These are phyloP conservation scores for Orchesella flavescens DNA, from an alignment of 2,888 invertebrate genomes.

Conservation along the genomic window DNA sequence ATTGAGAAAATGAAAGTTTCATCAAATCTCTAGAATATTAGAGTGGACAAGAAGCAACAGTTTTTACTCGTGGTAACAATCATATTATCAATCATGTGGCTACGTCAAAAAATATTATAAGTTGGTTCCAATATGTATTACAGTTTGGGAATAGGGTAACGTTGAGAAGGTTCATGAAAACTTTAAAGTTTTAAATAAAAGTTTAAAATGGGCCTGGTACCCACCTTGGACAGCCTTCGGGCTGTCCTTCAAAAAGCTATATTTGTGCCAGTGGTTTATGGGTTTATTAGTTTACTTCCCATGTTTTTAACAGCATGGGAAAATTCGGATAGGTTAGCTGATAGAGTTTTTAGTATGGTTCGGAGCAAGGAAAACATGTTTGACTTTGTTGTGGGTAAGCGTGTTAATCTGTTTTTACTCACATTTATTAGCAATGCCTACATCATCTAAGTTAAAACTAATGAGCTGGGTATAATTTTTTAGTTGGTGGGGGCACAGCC, in stretches of 20 bases:
- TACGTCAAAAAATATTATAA: no score
- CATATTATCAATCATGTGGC: no score
- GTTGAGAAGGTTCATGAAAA: not conserved
- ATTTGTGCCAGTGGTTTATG: conserved; percentile 53
- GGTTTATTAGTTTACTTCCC: conserved; percentile 38
- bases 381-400: conserved; percentile 46
- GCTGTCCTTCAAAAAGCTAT: conserved; percentile 40
- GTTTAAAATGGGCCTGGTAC: conserved; percentile 36
- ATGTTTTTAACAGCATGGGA: conserved; percentile 48
- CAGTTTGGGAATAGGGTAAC: conserved; percentile 36
- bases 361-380: conserved; percentile 50
- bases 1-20: no score
- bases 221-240: conserved; percentile 39
- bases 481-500: not conserved
- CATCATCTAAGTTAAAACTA: not conserved
- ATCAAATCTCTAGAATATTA: no score
- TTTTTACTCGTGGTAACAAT: no score
- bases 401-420: not conserved
- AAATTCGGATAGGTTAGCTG: conserved; percentile 41
- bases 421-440: not conserved
- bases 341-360: conserved; percentile 23
- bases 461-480: not conserved
- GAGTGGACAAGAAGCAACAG: no score
- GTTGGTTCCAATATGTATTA: conserved; percentile 24
- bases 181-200: not conserved